Percentiles rank a stretch among this genome's conserved stretches.
These are phyloP conservation scores for Carcina quercana DNA, from an alignment of 2,888 invertebrate species.

Conservation along the genomic window DNA sequence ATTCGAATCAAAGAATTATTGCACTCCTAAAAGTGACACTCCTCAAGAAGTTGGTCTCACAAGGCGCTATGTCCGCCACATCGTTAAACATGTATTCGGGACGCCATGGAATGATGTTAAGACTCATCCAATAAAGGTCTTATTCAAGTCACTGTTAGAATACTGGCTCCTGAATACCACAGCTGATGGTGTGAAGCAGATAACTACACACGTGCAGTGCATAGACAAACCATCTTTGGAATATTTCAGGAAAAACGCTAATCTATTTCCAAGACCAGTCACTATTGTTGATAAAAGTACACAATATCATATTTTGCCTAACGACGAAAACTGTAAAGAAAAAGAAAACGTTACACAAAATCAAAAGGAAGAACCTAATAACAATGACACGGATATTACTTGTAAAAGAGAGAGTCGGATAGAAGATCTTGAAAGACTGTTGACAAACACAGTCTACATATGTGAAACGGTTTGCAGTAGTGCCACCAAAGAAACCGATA, in stretches of 20 bases:
- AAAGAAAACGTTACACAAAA: too few species aligned
- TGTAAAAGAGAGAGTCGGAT: constrained; percentile 45
- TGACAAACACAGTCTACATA: constrained; percentile 53
- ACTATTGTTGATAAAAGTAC: too few species aligned
- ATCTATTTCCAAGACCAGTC: too few species aligned
- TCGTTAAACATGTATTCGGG: too few species aligned
- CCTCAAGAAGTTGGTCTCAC: too few species aligned
- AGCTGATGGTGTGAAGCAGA: constrained; percentile 25
- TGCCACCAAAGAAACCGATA: constrained; percentile 40
- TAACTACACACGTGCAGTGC: constrained; percentile 30
- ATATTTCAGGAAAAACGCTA: constrained; percentile 36
- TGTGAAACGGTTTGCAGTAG: constrained; percentile 33
- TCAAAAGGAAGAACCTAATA: too few species aligned
- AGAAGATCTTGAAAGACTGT: constrained; percentile 48
- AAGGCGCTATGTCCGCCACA: too few species aligned
- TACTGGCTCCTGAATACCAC: constrained; percentile 50
- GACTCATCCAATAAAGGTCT: constrained; percentile 39
- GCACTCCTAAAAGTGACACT: too few species aligned
- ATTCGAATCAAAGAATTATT: constrained; percentile 23
- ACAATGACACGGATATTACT: too few species aligned
- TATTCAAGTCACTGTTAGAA: constrained; percentile 48
- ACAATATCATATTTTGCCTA: too few species aligned
- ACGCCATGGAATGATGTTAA: too few species aligned
- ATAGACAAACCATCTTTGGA: constrained; percentile 36
- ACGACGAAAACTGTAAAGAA: too few species aligned